phyloP scores from a whole-genome alignment of 1,140 invertebrate genomes.

The Colletes gigas region DNA sequence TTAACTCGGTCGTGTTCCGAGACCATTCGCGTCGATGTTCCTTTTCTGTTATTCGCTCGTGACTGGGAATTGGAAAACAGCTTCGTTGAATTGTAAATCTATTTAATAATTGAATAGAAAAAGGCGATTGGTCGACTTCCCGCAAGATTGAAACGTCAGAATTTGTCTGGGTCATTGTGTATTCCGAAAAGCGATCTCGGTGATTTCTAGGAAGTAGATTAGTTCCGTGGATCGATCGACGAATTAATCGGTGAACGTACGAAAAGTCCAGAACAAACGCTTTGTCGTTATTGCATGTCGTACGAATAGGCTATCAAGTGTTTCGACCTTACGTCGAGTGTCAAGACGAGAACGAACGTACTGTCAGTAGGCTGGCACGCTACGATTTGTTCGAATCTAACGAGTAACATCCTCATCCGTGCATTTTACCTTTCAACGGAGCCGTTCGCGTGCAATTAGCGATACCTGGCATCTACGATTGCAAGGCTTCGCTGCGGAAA shows the following conservation, averaged over 20 bases:
- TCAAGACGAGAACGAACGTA: constrained; percentile 53
- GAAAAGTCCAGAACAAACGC: constrained; percentile 8
- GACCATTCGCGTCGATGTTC: not conserved
- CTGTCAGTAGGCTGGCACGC: constrained; percentile 57
- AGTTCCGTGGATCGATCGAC: constrained; percentile 8
- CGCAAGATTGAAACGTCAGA: too few relatives aligned
- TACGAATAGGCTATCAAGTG: constrained; percentile 55
- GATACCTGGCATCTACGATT: too few relatives aligned
- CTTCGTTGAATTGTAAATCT: too few relatives aligned
- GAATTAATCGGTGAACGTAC: constrained; percentile 19
- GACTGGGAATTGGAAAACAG: not conserved
- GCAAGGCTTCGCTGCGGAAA: too few relatives aligned
- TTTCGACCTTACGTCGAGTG: constrained; percentile 63
- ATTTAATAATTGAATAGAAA: too few relatives aligned
- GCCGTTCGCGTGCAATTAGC: not conserved
- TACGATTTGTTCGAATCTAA: constrained; percentile 62
- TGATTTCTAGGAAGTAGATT: too few relatives aligned
- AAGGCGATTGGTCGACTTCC: too few relatives aligned
- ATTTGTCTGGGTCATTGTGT: too few relatives aligned
- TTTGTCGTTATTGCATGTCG: constrained; percentile 23
- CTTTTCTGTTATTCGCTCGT: not conserved
- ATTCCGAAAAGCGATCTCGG: too few relatives aligned
- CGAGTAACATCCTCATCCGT: constrained; percentile 57
- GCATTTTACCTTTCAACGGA: constrained; percentile 48
- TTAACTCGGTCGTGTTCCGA: constrained; percentile 1